Evolutionary conservation across 2,797 vertebrate genomes (phyloP).

Genomic region (Halcyon badia): DNA sequence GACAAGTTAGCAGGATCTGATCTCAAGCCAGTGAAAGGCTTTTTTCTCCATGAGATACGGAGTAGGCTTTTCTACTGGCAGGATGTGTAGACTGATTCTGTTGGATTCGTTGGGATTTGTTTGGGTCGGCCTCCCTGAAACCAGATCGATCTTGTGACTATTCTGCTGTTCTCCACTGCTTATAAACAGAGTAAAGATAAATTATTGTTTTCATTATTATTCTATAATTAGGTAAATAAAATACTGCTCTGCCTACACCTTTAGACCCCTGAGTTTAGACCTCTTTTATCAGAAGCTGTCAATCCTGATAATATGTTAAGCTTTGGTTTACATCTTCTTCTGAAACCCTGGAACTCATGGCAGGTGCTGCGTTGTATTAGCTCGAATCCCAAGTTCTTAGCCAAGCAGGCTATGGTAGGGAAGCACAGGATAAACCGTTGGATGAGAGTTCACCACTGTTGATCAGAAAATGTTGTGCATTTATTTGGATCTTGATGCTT

Average conservation of each 20-base stretch:
- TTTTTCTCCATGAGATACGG: background rate
- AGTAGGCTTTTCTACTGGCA: background rate
- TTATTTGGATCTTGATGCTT: background rate
- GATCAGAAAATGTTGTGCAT: background rate
- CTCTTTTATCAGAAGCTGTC: background rate
- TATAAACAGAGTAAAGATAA: background rate
- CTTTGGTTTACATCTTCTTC: background rate
- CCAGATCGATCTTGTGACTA: background rate
- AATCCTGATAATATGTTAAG: background rate
- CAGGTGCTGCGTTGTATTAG: background rate
- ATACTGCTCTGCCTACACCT: background rate
- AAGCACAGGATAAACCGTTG: background rate
- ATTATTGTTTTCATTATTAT: background rate
- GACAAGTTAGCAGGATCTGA: background rate
- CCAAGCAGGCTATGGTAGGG: background rate
- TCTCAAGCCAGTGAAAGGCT: background rate
- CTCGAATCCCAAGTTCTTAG: fast-evolving
- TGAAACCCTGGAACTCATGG: background rate
- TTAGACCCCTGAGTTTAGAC: background rate
- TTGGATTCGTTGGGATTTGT: background rate
- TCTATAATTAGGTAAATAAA: background rate
- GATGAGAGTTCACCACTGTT: background rate
- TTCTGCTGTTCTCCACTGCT: background rate
- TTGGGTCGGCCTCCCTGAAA: background rate
- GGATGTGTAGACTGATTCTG: background rate